Evolutionary conservation across 2,888 invertebrate species (phyloP), one percentile per base, ranked within the genome.

Genomic region (Rotaria magnacalcarata): DNA sequence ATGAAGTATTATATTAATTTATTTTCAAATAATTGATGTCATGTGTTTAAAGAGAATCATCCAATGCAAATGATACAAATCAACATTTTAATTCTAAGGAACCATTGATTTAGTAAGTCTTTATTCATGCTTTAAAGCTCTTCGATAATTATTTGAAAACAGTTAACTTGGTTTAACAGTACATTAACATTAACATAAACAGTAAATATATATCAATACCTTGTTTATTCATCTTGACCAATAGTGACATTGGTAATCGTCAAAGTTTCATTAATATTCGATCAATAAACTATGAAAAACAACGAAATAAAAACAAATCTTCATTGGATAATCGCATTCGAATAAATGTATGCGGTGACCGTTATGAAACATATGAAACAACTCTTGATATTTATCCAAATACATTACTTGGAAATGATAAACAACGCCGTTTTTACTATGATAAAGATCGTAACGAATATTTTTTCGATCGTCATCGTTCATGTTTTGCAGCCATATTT

Each of bases 391-490:
- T 90, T 27, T 88, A 90, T 50, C 90, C 90, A 10, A 88, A 89
- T 74, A 91, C 90, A 8, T 87, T 90, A 43, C 89, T 90, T 10
- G 90, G 91, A 11, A 88, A 90, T 86, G 89, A 89, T 3, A 86
- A 88, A 8, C 89, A 89, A 87, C 88, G 90, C 11, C 86, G 88
- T 43, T 86, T 88, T 75, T 90, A 88, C 87, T 91, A 90, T 90
- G 90, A 90, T 85, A 87, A 88, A n/a, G 85, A 87, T 50, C 87
- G 89, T 54, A 88, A 89, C 50, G 90, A 90, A 87, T 91, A 89
- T 88, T 91, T 90, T 88, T 89, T 91, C 75, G 90, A 90, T 87
- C 88, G 90, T 6, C 90, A 91, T 87, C 88, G 90, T 43, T 90
- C 89, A 1, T 89, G 90, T n/a, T 91, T 91, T 88, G 89, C 89